phyloP scores from a whole-genome alignment of 2,113 vertebrate species.

The Colinus virginianus region DNA sequence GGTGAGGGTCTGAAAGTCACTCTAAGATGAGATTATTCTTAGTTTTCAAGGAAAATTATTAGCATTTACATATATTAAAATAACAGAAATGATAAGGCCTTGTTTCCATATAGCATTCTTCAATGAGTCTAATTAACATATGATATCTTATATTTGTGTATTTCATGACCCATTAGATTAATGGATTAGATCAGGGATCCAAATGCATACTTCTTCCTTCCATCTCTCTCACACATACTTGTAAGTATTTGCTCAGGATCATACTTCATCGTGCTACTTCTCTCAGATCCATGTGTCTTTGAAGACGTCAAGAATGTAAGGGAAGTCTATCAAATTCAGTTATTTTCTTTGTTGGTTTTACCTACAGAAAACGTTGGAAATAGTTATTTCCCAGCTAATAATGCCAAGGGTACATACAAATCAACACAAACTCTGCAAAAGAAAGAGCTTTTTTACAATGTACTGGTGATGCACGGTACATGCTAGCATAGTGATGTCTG shows the following conservation, averaged over 20 bases:
- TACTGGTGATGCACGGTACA: neutral
- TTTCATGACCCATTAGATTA: neutral
- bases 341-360: neutral
- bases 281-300: neutral
- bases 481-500: neutral
- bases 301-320: neutral
- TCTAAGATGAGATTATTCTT: neutral
- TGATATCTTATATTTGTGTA: neutral
- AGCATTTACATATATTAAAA: neutral
- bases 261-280: neutral
- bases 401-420: neutral
- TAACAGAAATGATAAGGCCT: neutral
- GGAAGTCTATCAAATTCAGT: neutral
- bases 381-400: neutral
- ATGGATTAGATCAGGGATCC: neutral
- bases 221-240: neutral
- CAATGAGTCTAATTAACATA: neutral
- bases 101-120: neutral
- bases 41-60: neutral
- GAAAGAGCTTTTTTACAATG: neutral
- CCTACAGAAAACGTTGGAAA: neutral
- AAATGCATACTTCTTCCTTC: neutral
- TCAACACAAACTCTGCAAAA: neutral
- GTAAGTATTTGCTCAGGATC: neutral
- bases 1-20: neutral